These are phyloP conservation scores for Mastigias papua DNA, from an alignment of 30 jellyfish, hydroid and myxozoan genomes.

Conservation along the genomic window DNA sequence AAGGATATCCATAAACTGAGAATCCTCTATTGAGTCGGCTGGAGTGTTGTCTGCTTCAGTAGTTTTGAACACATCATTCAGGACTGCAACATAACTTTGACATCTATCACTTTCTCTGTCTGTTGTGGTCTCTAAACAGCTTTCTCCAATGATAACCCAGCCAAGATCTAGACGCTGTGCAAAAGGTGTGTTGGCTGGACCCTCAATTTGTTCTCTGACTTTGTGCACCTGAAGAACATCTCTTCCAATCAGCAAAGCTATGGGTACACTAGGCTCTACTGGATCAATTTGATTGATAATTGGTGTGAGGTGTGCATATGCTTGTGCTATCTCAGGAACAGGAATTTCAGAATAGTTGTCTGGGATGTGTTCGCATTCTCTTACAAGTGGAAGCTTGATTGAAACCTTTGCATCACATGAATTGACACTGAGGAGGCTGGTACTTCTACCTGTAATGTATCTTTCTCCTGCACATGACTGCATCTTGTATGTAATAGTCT, in stretches of 20 bases:
- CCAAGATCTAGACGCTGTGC: constrained; percentile 64
- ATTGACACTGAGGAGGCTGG: background rate
- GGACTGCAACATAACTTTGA: constrained; percentile 28
- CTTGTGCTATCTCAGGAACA: constrained; percentile 39
- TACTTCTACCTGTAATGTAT: constrained; percentile 39
- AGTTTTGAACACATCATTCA: constrained; percentile 30
- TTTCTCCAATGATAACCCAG: constrained; percentile 48
- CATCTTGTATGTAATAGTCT: constrained; percentile 37
- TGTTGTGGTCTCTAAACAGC: constrained; percentile 47
- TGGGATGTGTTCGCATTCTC: constrained; percentile 47
- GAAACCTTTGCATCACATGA: constrained; percentile 21
- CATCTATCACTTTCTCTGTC: constrained; percentile 10
- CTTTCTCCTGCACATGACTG: constrained; percentile 30
- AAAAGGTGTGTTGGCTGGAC: constrained; percentile 27
- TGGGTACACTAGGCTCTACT: constrained; percentile 42
- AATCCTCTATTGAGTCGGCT: constrained; percentile 29
- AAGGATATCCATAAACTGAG: constrained; percentile 28
- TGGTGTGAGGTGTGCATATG: constrained; percentile 39
- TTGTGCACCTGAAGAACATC: constrained; percentile 47
- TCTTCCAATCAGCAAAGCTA: constrained; percentile 34
- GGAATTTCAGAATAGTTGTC: constrained; percentile 48
- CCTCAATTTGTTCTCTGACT: constrained; percentile 52
- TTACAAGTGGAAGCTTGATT: constrained; percentile 6
- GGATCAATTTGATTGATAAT: constrained; percentile 22
- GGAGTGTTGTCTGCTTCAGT: constrained; percentile 43